Percentiles rank a stretch among this genome's conserved stretches.
Conservation (phyloP, 2,797 vertebrate genomes). For the Syndactyla subalaris region DNA sequence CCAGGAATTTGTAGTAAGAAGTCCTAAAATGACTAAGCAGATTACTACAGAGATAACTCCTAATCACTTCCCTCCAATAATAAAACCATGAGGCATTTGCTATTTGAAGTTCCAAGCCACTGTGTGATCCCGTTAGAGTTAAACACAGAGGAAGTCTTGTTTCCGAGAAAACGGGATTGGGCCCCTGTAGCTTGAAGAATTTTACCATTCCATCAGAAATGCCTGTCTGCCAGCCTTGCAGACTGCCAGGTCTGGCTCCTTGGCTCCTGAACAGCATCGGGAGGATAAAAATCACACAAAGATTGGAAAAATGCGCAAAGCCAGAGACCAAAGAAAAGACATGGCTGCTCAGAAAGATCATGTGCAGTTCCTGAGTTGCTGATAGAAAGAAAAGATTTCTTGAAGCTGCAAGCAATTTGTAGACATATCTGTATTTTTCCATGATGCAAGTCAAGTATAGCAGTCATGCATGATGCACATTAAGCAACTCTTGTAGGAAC, state of each 20-base stretch:
- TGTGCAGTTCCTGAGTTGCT: background rate
- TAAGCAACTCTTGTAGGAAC: background rate
- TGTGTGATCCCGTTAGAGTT: background rate
- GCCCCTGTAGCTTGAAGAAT: background rate
- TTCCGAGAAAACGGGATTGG: background rate
- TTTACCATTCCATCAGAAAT: constrained; percentile 14
- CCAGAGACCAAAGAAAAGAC: constrained; percentile 18
- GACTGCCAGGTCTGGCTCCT: background rate
- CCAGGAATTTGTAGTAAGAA: background rate
- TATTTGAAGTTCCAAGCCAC: background rate
- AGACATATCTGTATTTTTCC: background rate
- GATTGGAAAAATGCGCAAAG: constrained; percentile 44
- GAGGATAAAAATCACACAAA: constrained; percentile 41
- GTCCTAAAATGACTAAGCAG: background rate
- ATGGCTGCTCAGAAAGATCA: background rate
- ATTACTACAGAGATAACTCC: background rate
- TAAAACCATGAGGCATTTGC: background rate
- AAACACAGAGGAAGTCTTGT: background rate
- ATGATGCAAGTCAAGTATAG: background rate
- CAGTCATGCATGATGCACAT: background rate
- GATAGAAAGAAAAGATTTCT: background rate
- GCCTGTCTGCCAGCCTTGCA: background rate
- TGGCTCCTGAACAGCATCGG: constrained; percentile 3
- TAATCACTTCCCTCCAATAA: background rate
- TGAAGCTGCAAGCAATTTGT: background rate